Base-by-base conservation (phyloP, 1,140 invertebrate genomes). In the Triops cancriformis region DNA sequence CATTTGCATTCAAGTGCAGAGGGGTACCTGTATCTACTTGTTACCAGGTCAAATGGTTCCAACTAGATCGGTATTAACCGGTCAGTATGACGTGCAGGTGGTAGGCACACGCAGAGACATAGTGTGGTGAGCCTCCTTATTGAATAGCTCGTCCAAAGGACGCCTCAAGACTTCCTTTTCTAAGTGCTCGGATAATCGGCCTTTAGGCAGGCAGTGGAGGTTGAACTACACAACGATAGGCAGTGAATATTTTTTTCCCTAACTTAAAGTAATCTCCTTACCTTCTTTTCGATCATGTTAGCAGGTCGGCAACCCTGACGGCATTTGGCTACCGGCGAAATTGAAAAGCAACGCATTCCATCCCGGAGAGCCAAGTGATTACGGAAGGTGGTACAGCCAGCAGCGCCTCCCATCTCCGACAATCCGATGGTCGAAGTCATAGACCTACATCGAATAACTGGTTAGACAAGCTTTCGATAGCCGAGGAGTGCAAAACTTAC, bases 271-370 rank as follows among this genome's bases (percentile, higher is more conserved):
- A 6, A 1, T 1, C 6, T 14, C 14, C 14, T 78, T 75, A 78
- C 77, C 37, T 73, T 78, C 41, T 74, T 78, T 12, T 26, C 23
- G 10, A 73, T 78, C 26, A 41, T 78, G 31, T 45, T 41, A 45
- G 72, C 75, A n/a, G 75, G 75, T 43, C 73, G 51, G 72, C 78
- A 79, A 6, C 78, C 78, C 4, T 28, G 4, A 18, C 45, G 41
- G 28, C 78, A 79, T 31, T 79, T 73, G 64, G 72, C 51, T 26
- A 76, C 72, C 0, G 78, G 43, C 9, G 37, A 42, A 7, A 51
- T 51, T 23, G 78, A 79, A 26, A 76, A 79, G 64, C 78, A 79
- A 26, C 75, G 51, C 74, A 72, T 43, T n/a, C 78, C 76, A 31
- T 73, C 72, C 26, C 75, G 74, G 41, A 72, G n/a, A 14, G 73